Evolutionary conservation across 1,140 invertebrate species (phyloP).

Genomic region (Heterodera carotae): DNA sequence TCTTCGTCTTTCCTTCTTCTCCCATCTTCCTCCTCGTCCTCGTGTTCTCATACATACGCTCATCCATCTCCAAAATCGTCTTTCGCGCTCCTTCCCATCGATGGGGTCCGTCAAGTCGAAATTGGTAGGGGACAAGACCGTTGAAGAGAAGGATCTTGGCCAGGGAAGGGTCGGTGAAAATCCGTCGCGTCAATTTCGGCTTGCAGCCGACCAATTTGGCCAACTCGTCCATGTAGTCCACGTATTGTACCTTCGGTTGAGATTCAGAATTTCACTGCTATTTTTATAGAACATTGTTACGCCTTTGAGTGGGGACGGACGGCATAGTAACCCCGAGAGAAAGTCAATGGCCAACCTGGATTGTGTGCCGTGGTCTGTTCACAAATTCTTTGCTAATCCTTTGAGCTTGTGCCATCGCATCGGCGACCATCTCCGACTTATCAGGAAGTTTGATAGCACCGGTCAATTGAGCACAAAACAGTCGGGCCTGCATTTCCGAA

Average conservation of each 20-base stretch:
- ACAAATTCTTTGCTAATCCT: constrained; percentile 41
- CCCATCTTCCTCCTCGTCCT: neutral
- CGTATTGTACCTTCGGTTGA: constrained; percentile 45
- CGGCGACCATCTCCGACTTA: constrained; percentile 30
- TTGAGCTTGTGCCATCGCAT: constrained; percentile 6
- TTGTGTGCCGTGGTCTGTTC: constrained; percentile 45
- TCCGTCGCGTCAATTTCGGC: constrained; percentile 19
- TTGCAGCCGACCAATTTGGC: constrained; percentile 44
- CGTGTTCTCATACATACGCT: constrained; percentile 21
- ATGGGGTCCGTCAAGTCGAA: constrained; percentile 22
- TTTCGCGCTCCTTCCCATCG: constrained; percentile 40
- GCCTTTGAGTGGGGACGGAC: neutral
- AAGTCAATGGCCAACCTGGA: constrained; percentile 26
- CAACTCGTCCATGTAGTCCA: constrained; percentile 53
- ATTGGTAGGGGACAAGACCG: constrained; percentile 43
- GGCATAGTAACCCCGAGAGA: no score
- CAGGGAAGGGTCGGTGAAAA: constrained; percentile 40
- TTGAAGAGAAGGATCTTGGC: constrained; percentile 50
- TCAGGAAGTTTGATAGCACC: constrained; percentile 32
- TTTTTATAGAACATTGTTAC: neutral
- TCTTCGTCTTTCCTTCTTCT: neutral
- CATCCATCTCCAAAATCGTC: constrained; percentile 30
- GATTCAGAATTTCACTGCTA: no score
- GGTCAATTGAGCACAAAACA: constrained; percentile 50
- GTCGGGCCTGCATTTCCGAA: constrained; percentile 68